Evolutionary conservation across 2,888 invertebrate genomes (phyloP).

Genomic region (Pterostichus madidus): DNA sequence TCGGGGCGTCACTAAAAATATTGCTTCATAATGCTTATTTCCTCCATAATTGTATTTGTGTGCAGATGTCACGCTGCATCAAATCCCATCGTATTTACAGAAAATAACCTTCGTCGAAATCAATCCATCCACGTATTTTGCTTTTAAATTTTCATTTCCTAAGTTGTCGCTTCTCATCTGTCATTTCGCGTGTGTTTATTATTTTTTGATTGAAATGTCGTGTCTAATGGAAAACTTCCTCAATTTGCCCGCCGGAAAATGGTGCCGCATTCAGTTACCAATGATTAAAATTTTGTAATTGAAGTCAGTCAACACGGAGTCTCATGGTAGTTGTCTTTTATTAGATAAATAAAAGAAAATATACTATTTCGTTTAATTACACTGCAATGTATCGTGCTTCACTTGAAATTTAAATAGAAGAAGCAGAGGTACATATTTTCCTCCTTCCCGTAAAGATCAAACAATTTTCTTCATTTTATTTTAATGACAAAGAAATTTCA

Average conservation of each 20-base stretch:
- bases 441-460: background rate
- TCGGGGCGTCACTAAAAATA: constrained; percentile 17
- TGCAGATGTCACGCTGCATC: constrained; percentile 15
- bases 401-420: background rate
- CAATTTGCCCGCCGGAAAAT: constrained; percentile 19
- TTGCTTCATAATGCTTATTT: background rate
- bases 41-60: constrained; percentile 18
- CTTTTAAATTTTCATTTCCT: constrained; percentile 52
- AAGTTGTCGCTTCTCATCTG: constrained; percentile 36
- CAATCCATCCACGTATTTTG: constrained; percentile 39
- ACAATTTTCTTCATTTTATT: background rate
- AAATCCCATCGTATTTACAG: background rate
- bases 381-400: background rate
- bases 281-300: constrained; percentile 20
- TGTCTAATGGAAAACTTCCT: constrained; percentile 50
- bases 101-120: constrained; percentile 1
- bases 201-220: constrained; percentile 57
- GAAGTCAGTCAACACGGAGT: background rate
- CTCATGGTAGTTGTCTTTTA: background rate
- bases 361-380: constrained; percentile 3
- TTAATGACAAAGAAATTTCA: no score
- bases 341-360: constrained; percentile 6
- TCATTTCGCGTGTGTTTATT: constrained; percentile 48
- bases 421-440: background rate
- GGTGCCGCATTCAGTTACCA: constrained; percentile 15